phyloP scores from a whole-genome alignment of 2,888 invertebrate genomes.

The Trichacis sp. region DNA sequence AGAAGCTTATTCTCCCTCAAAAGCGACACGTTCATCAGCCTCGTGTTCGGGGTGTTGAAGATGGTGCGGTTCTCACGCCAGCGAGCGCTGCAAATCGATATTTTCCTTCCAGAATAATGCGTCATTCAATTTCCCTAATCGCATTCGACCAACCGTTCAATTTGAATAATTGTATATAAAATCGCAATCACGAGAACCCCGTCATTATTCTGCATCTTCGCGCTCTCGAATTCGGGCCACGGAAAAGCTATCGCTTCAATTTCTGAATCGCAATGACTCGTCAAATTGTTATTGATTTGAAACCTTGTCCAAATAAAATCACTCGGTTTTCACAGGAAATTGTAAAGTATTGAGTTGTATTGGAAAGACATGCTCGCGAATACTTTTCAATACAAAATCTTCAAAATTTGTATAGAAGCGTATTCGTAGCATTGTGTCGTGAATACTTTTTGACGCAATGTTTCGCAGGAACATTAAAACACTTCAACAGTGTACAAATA shows the following conservation, averaged over 20 bases:
- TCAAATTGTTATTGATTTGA: no score
- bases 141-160: background rate
- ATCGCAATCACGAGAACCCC: background rate
- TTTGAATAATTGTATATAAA: background rate
- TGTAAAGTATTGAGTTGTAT: no score
- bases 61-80: slow-evolving; percentile 93
- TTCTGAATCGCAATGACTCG: no score
- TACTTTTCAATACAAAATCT: no score
- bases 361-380: no score
- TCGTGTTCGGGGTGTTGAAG: slow-evolving; percentile 93
- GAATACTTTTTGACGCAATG: no score
- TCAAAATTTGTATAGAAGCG: no score
- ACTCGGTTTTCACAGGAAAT: no score
- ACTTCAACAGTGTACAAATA: no score
- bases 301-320: no score
- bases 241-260: background rate
- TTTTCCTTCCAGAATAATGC: background rate
- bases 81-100: slow-evolving; percentile 78
- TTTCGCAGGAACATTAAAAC: no score
- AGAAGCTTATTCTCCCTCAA: slow-evolving; percentile 84
- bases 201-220: background rate
- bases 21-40: slow-evolving; percentile 91
- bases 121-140: slow-evolving; percentile 1
- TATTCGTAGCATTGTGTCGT: no score
- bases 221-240: background rate